Conservation (phyloP, 2,113 vertebrate genomes). For the Madoqua kirkii region DNA sequence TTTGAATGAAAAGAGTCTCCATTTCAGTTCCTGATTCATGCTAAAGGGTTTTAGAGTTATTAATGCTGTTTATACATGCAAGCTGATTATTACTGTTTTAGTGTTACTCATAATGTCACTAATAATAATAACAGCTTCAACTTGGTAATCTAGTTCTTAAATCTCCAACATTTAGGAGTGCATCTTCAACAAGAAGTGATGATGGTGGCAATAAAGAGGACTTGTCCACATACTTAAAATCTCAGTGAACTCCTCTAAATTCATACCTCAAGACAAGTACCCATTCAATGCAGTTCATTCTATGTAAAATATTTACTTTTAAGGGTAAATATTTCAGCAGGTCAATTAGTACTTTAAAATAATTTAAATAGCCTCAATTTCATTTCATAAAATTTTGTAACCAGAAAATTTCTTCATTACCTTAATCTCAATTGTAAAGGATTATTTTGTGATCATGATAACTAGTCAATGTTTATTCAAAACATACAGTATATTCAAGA, state of each 20-base stretch:
- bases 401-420: not conserved
- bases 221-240: not conserved
- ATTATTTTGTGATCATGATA: not conserved
- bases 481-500: not conserved
- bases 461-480: not conserved
- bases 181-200: not conserved
- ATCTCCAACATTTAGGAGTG: not conserved
- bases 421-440: not conserved
- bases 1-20: not conserved
- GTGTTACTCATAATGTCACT: not conserved
- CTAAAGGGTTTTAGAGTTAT: not conserved
- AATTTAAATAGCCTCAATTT: not conserved
- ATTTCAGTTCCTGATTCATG: not conserved
- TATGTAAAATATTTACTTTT: not conserved
- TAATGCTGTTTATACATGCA: not conserved
- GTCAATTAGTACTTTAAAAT: not conserved
- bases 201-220: not conserved
- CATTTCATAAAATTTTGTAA: not conserved
- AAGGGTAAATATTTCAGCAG: not conserved
- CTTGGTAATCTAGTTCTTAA: not conserved
- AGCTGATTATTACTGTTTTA: not conserved
- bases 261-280: not conserved
- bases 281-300: not conserved
- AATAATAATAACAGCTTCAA: not conserved
- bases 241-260: not conserved